Conservation (phyloP, 2,888 invertebrate genomes). For the Pristionchus mayeri region DNA sequence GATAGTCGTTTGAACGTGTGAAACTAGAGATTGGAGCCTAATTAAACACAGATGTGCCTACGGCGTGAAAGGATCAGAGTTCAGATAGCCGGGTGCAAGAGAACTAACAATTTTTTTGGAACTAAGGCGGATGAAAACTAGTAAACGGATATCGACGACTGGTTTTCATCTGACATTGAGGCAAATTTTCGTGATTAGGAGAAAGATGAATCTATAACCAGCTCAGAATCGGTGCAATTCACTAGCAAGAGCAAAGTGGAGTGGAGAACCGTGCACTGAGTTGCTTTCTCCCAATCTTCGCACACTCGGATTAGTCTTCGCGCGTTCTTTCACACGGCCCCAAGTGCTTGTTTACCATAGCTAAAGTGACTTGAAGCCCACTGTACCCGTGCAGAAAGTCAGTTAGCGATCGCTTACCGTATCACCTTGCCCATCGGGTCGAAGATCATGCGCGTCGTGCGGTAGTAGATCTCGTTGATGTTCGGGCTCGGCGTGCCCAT, state of each 20-base stretch:
- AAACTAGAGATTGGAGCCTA: no score
- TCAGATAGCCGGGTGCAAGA: no score
- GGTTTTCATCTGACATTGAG: no score
- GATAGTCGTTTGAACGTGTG: no score
- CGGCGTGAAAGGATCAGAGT: no score
- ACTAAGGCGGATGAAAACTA: no score
- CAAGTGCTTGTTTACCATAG: not conserved
- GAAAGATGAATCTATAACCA: not conserved
- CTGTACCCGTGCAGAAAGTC: not conserved
- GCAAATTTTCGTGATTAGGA: not conserved
- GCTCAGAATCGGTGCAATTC: slow-evolving; percentile 21
- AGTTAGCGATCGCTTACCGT: no score
- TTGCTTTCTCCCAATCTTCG: not conserved
- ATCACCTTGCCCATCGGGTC: slow-evolving; percentile 27
- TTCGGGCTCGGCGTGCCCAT: not conserved
- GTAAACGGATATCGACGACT: no score
- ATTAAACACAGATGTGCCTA: no score
- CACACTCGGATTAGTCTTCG: slow-evolving; percentile 25
- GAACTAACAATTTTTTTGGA: no score
- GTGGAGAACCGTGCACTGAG: not conserved
- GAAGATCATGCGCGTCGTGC: slow-evolving; percentile 11
- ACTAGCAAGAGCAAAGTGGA: no score
- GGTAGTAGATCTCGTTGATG: slow-evolving; percentile 32
- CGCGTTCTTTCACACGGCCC: not conserved
- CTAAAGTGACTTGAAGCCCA: not conserved